Evolutionary conservation across 2,888 invertebrate species (phyloP).

Genomic region (Luffia ferchaultella): DNA sequence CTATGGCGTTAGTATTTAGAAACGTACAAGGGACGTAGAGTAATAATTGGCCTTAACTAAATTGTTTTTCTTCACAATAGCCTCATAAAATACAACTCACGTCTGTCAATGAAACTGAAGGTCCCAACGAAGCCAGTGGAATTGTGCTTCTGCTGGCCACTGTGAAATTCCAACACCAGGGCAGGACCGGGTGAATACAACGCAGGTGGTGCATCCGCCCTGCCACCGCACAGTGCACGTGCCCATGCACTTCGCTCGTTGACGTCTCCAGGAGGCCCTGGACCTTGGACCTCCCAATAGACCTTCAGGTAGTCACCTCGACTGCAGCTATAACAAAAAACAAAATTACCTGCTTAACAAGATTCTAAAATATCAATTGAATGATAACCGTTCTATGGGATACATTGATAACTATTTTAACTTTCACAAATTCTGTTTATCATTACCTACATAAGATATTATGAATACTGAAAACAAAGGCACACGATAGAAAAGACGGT

Average conservation of each 20-base stretch:
- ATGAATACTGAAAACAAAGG: no score
- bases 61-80: no score
- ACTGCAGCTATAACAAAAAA: constrained; percentile 71
- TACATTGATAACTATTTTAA: no score
- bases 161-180: constrained; percentile 79
- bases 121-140: constrained; percentile 78
- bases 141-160: constrained; percentile 54
- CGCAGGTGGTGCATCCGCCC: constrained; percentile 73
- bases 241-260: constrained; percentile 82
- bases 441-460: no score
- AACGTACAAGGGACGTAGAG: no score
- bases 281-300: constrained; percentile 78
- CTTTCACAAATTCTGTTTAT: no score
- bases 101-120: constrained; percentile 79
- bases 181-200: constrained; percentile 79
- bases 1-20: no score
- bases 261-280: constrained; percentile 73
- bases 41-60: no score
- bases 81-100: constrained; percentile 72
- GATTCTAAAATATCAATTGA: no score
- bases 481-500: no score
- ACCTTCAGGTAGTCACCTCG: constrained; percentile 80
- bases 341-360: no score
- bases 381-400: no score
- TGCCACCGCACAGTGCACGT: constrained; percentile 74